These are phyloP conservation scores for Cenopis cana DNA, from an alignment of 2,888 invertebrate genomes.

Conservation along the genomic window DNA sequence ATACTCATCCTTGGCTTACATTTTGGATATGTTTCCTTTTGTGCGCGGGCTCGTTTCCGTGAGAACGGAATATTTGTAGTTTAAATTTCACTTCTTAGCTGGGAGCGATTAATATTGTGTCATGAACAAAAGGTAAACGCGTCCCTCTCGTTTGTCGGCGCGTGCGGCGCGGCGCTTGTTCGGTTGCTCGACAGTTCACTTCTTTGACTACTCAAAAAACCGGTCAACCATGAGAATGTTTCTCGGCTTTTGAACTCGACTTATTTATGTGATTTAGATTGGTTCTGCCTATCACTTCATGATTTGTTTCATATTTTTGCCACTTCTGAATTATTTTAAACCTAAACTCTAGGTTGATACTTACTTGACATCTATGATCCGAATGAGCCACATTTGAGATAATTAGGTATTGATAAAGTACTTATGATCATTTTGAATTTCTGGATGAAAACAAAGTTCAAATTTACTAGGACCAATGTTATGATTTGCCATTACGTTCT, in stretches of 20 bases:
- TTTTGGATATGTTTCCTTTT: conserved; percentile 81
- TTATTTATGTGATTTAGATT: conserved; percentile 18
- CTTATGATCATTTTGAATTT: neutral
- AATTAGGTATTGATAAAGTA: neutral
- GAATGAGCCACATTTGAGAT: neutral
- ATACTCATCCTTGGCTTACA: conserved; percentile 81
- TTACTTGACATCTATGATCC: neutral
- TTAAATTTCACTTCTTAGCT: conserved; percentile 64
- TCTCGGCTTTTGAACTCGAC: conserved; percentile 31
- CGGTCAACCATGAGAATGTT: conserved; percentile 31
- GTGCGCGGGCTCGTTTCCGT: conserved; percentile 76
- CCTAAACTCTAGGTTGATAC: neutral
- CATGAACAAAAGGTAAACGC: conserved; percentile 52
- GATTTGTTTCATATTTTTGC: neutral
- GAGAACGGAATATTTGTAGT: conserved; percentile 71
- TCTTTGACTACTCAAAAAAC: conserved; percentile 35
- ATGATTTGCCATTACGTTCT: no score
- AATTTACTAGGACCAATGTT: no score
- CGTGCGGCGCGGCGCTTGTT: conserved; percentile 37
- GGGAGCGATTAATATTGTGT: conserved; percentile 59
- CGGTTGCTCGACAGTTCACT: conserved; percentile 26
- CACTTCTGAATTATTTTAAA: neutral
- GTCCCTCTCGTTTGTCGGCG: conserved; percentile 38
- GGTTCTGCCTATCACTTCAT: neutral
- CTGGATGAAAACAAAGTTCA: no score